Percentiles rank a stretch among this genome's conserved stretches.
Conservation (phyloP, 2,888 invertebrate genomes). For the Drosophila prolongata region DNA sequence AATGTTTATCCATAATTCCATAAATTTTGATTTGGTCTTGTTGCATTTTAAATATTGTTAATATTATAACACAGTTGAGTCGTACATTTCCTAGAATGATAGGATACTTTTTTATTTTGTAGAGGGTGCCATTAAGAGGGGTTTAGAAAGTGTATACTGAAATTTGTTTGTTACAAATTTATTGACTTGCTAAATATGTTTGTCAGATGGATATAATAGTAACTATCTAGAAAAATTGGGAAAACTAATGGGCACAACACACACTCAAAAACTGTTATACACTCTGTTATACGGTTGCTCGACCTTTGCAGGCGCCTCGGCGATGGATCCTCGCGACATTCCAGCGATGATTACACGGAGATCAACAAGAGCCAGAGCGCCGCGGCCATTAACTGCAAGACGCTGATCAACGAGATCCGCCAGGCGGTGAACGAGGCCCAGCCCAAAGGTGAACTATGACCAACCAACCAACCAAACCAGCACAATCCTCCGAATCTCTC, state of each 20-base stretch:
- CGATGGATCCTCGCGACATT: slow-evolving; percentile 86
- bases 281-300: slow-evolving; percentile 53
- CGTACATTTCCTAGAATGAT: too few relatives aligned
- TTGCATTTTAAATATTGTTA: too few relatives aligned
- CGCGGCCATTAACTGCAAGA: slow-evolving; percentile 91
- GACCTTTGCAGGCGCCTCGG: slow-evolving; percentile 81
- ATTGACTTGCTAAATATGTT: too few relatives aligned
- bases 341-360: slow-evolving; percentile 88
- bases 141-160: too few relatives aligned
- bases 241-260: neutral
- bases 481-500: slow-evolving; percentile 38
- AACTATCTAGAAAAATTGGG: too few relatives aligned
- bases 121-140: too few relatives aligned
- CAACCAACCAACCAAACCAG: slow-evolving; percentile 34
- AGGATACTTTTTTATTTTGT: too few relatives aligned
- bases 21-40: too few relatives aligned
- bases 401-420: slow-evolving; percentile 93
- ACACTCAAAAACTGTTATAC: slow-evolving; percentile 21
- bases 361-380: slow-evolving; percentile 87
- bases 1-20: too few relatives aligned
- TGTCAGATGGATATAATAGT: too few relatives aligned
- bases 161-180: too few relatives aligned
- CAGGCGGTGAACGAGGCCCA: slow-evolving; percentile 95
- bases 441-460: slow-evolving; percentile 89
- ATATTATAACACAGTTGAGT: too few relatives aligned